Percentiles rank a stretch among this genome's conserved stretches.
Evolutionary conservation across 2,888 invertebrate genomes (phyloP).

Genomic region (Ommatoiulus sabulosus): DNA sequence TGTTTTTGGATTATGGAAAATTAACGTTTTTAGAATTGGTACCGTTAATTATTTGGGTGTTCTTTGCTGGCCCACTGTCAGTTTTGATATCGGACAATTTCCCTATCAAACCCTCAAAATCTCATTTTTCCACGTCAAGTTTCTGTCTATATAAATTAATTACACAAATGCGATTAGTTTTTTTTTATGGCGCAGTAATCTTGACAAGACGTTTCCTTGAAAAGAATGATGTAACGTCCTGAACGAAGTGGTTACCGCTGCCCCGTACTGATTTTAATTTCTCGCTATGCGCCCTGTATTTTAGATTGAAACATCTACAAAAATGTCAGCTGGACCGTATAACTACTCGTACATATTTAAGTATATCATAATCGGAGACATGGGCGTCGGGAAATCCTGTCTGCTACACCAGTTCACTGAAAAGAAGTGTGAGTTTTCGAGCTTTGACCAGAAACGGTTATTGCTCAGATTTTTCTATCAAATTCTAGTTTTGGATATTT

Average conservation of each 20-base stretch:
- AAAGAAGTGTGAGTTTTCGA: conserved; percentile 92
- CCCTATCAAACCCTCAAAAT: no score
- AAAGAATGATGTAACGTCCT: neutral
- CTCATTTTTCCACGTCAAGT: no score
- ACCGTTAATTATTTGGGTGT: neutral
- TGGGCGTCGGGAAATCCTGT: conserved; percentile 99
- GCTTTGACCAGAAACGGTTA: no score
- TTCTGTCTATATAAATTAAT: no score
- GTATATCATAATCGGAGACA: conserved; percentile 99
- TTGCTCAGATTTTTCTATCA: no score
- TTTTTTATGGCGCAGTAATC: neutral
- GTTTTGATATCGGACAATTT: no score
- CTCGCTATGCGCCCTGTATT: neutral
- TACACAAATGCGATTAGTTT: neutral
- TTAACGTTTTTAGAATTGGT: neutral
- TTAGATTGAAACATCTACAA: conserved; percentile 55
- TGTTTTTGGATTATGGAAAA: neutral
- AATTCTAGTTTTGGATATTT: no score
- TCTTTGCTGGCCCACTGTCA: neutral
- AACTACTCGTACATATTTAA: conserved; percentile 99
- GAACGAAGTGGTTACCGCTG: neutral
- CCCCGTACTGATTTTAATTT: neutral
- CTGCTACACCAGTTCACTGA: conserved; percentile 99
- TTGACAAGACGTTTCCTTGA: neutral
- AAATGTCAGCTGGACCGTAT: conserved; percentile 95